A percentile compares a stretch with the other conserved stretches of the same genome.
Evolutionary conservation across 37 sponge, comb jelly and placozoan genomes (phyloP).

Genomic region (Chondrilla cf. caribensis): DNA sequence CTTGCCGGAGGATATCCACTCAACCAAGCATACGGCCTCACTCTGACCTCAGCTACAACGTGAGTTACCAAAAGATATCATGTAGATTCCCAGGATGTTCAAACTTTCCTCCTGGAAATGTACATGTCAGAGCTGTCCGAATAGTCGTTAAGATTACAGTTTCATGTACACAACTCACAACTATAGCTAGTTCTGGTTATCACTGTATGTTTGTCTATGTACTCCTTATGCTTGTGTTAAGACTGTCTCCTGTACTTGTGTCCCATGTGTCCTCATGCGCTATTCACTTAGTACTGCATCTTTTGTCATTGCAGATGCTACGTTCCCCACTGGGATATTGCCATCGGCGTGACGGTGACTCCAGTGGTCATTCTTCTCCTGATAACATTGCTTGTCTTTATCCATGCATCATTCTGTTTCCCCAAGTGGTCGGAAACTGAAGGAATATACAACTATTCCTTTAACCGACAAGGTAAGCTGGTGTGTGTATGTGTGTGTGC

Average conservation of each 20-base stretch:
- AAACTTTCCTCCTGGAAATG: background rate
- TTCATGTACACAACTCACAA: too few relatives aligned
- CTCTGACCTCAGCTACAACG: slow-evolving; percentile 12
- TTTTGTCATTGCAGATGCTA: slow-evolving; percentile 62
- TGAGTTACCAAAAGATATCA: background rate
- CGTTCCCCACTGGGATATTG: slow-evolving; percentile 52
- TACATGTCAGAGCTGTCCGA: too few relatives aligned
- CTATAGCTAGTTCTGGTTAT: too few relatives aligned
- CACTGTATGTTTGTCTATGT: too few relatives aligned
- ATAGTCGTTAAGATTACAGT: too few relatives aligned
- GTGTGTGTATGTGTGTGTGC: background rate
- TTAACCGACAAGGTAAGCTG: slow-evolving; percentile 55
- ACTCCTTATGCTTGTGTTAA: too few relatives aligned
- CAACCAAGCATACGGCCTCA: slow-evolving; percentile 1
- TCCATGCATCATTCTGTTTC: slow-evolving; percentile 71
- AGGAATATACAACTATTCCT: slow-evolving; percentile 68
- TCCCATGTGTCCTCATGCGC: too few relatives aligned
- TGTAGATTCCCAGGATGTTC: background rate
- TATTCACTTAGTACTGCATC: too few relatives aligned
- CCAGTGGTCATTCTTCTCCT: slow-evolving; percentile 58
- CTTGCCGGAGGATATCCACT: background rate
- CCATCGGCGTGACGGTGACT: slow-evolving; percentile 44
- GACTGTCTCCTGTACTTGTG: too few relatives aligned
- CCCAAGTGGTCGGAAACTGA: slow-evolving; percentile 69
- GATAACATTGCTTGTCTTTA: slow-evolving; percentile 35